These are phyloP conservation scores for Acleris laterana DNA, from an alignment of 2,888 invertebrate genomes.

Conservation along the genomic window DNA sequence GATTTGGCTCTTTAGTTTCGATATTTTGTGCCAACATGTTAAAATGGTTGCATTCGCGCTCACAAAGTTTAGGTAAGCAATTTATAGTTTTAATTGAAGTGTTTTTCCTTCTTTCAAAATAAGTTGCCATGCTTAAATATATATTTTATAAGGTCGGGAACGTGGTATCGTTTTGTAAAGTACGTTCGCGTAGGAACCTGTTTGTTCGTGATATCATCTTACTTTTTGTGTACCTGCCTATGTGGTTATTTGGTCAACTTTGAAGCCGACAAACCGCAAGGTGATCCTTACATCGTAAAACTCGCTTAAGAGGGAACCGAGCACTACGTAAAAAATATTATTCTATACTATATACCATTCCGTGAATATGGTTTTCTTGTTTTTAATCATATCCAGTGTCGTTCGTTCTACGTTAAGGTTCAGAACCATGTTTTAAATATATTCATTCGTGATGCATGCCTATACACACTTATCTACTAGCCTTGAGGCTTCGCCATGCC, in stretches of 20 bases:
- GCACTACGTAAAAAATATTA: no score
- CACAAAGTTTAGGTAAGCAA: constrained; percentile 6
- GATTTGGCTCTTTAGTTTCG: no score
- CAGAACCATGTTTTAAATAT: constrained; percentile 27
- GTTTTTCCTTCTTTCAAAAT: constrained; percentile 11
- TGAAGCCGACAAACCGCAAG: constrained; percentile 6
- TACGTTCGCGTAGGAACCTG: constrained; percentile 24
- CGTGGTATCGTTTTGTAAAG: constrained; percentile 23
- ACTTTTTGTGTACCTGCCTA: constrained; percentile 25
- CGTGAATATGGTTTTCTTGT: no score
- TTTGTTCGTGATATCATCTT: constrained; percentile 36
- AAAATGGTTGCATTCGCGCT: constrained; percentile 2
- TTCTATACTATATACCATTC: no score
- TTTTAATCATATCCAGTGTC: neutral
- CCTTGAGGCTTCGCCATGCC: constrained; percentile 46
- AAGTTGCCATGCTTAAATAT: constrained; percentile 16
- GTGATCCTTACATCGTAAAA: neutral
- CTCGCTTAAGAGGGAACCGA: no score
- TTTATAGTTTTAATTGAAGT: neutral
- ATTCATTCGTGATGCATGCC: constrained; percentile 43
- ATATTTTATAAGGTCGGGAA: constrained; percentile 26
- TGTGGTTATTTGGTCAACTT: constrained; percentile 19
- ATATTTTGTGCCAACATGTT: neutral
- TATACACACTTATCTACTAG: constrained; percentile 43
- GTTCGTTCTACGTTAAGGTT: neutral